phyloP scores from a whole-genome alignment of 2,113 vertebrate species.

The Corythoichthys intestinalis region DNA sequence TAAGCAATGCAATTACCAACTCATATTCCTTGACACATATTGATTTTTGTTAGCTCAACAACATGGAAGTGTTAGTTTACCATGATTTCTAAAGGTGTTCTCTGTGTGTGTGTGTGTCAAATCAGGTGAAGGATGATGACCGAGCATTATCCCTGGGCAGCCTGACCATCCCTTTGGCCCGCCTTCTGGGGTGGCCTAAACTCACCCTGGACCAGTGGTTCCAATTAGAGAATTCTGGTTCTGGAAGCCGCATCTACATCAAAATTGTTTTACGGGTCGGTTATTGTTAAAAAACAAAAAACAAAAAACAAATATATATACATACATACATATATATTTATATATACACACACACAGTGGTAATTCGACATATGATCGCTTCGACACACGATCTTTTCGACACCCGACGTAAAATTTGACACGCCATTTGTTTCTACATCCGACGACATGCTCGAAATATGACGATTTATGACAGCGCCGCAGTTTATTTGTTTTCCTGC shows the following conservation, averaged over 20 bases:
- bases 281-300: conserved; percentile 5
- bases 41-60: neutral
- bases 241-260: conserved; percentile 80
- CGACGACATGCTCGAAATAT: too few relatives aligned
- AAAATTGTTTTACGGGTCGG: conserved; percentile 83
- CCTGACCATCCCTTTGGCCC: conserved; percentile 76
- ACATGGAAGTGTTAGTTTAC: neutral
- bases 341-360: too few relatives aligned
- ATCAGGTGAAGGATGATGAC: conserved; percentile 86
- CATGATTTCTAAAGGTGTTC: neutral
- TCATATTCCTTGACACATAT: neutral
- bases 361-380: too few relatives aligned
- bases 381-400: too few relatives aligned
- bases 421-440: too few relatives aligned
- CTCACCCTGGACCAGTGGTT: conserved; percentile 88
- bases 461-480: too few relatives aligned
- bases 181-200: conserved; percentile 73
- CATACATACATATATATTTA: too few relatives aligned
- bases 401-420: too few relatives aligned
- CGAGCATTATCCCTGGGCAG: conserved; percentile 76
- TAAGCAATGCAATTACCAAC: conserved; percentile 30
- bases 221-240: conserved; percentile 79
- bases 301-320: too few relatives aligned
- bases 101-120: neutral
- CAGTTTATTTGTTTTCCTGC: too few relatives aligned